Evolutionary conservation across 2,113 vertebrate species (phyloP).

Genomic region (Ceyx cyanopectus): DNA sequence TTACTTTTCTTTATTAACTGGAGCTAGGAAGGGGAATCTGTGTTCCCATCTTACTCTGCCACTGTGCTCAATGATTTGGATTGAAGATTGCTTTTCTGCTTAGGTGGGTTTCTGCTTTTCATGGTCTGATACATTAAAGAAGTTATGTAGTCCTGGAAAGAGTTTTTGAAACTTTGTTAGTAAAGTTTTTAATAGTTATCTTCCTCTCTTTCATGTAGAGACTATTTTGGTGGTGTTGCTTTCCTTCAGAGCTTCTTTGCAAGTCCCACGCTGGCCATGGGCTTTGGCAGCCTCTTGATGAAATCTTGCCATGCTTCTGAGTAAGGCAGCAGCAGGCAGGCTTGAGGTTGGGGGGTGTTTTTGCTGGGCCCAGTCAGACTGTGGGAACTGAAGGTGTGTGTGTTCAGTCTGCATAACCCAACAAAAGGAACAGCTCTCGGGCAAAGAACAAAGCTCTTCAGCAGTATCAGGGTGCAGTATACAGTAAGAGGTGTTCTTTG

Average conservation of each 20-base stretch:
- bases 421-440: background rate
- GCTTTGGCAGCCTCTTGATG: background rate
- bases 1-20: background rate
- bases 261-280: background rate
- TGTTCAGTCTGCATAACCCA: background rate
- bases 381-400: background rate
- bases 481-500: background rate
- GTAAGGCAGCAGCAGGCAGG: background rate
- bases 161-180: background rate
- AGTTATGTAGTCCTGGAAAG: background rate
- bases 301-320: background rate
- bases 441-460: background rate
- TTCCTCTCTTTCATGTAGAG: background rate
- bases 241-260: background rate
- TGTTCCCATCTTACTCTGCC: background rate
- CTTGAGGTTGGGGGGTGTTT: background rate
- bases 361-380: background rate
- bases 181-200: background rate
- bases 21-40: background rate
- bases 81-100: constrained; percentile 2
- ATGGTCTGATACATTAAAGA: background rate
- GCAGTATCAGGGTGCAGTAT: background rate
- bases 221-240: background rate
- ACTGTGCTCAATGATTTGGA: background rate
- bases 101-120: background rate